Evolutionary conservation across 2,113 vertebrate genomes (phyloP).

Genomic region (Rhynchomys soricoides): DNA sequence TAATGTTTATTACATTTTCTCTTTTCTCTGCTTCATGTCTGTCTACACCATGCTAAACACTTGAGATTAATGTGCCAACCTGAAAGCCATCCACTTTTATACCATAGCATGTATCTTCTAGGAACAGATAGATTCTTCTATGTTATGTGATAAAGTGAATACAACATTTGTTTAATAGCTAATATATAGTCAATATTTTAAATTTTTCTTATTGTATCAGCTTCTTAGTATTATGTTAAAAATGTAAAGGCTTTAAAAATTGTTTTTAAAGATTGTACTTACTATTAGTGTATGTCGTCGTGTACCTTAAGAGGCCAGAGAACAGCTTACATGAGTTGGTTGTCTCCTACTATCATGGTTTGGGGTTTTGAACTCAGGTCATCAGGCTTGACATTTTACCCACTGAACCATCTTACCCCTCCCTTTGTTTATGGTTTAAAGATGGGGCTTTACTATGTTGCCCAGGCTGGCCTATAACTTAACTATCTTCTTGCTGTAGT

Average conservation of each 20-base stretch:
- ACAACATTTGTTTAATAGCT: not conserved
- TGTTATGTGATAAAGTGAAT: not conserved
- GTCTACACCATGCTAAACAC: not conserved
- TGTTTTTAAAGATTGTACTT: not conserved
- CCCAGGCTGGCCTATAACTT: not conserved
- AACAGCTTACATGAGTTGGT: not conserved
- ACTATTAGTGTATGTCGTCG: not conserved
- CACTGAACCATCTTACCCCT: not conserved
- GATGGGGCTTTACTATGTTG: not conserved
- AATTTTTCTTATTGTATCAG: not conserved
- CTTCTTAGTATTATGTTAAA: not conserved
- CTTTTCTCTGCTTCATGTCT: not conserved
- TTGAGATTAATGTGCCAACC: not conserved
- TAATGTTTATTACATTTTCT: not conserved
- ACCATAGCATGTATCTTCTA: not conserved
- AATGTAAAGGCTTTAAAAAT: not conserved
- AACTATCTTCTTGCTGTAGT: not conserved
- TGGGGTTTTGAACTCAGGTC: not conserved
- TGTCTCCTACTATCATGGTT: not conserved
- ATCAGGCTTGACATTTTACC: not conserved
- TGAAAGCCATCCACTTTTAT: not conserved
- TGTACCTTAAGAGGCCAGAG: not conserved
- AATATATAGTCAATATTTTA: constrained; percentile 3
- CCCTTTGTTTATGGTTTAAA: not conserved
- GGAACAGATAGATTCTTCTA: constrained; percentile 28